Percentiles rank a stretch among this genome's conserved stretches.
Evolutionary conservation across 2,797 vertebrate species (phyloP).

Genomic region (Knipowitschia caucasica): DNA sequence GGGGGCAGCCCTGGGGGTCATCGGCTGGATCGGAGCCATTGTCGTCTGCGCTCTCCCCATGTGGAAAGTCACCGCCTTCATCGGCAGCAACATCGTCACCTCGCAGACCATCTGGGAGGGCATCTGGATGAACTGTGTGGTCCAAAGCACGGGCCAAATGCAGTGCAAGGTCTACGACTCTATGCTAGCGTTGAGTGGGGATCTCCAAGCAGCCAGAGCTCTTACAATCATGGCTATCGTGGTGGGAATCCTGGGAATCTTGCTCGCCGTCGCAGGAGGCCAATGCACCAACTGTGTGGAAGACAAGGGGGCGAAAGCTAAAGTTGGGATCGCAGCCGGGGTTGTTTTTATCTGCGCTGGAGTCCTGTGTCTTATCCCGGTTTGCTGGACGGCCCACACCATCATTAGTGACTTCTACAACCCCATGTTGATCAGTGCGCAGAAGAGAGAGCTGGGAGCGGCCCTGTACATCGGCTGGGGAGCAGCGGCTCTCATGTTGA

Average conservation of each 20-base stretch:
- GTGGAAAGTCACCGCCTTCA: constrained; percentile 90
- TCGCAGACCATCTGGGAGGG: constrained; percentile 89
- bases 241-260: constrained; percentile 81
- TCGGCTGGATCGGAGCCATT: constrained; percentile 90
- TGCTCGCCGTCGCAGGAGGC: constrained; percentile 82
- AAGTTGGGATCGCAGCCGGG: constrained; percentile 80
- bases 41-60: constrained; percentile 87
- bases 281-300: constrained; percentile 94
- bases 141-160: constrained; percentile 97
- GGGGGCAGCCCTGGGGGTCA: constrained; percentile 81
- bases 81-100: constrained; percentile 90
- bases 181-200: constrained; percentile 84
- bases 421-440: constrained; percentile 72
- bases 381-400: constrained; percentile 87
- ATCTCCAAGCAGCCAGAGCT: constrained; percentile 90
- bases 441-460: constrained; percentile 88
- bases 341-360: constrained; percentile 79
- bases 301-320: constrained; percentile 77
- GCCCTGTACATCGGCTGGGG: constrained; percentile 93
- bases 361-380: constrained; percentile 80
- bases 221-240: constrained; percentile 82
- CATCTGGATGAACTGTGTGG: constrained; percentile 94
- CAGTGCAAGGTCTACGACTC: constrained; percentile 96
- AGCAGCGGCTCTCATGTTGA: constrained; percentile 78
- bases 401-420: constrained; percentile 91